Evolutionary conservation across 2,113 vertebrate genomes (phyloP).

Genomic region (Odocoileus hemionus): DNA sequence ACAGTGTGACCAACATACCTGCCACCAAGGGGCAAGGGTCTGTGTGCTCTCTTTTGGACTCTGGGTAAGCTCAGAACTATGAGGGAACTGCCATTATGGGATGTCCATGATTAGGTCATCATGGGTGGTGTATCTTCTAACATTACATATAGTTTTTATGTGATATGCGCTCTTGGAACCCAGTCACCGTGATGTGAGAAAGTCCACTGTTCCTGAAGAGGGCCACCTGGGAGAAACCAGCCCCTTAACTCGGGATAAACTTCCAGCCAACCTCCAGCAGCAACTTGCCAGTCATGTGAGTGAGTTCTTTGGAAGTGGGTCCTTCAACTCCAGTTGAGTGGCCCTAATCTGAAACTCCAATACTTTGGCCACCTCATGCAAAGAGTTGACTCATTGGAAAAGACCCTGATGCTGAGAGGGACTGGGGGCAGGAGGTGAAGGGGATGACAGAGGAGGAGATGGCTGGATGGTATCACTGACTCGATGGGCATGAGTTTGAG

Average conservation of each 20-base stretch:
- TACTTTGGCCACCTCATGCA: no score
- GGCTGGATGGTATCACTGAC: no score
- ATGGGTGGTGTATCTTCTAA: not conserved
- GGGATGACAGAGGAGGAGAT: no score
- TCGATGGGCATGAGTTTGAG: no score
- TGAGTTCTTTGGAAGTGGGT: not conserved
- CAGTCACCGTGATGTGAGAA: not conserved
- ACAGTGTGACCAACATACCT: not conserved
- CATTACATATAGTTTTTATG: not conserved
- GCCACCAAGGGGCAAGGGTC: not conserved
- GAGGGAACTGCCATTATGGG: fast-evolving
- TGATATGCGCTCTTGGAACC: not conserved
- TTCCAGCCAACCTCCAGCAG: no score
- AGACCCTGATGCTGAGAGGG: no score
- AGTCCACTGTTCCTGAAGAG: not conserved
- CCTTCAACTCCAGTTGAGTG: not conserved
- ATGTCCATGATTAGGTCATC: not conserved
- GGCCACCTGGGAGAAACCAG: no score
- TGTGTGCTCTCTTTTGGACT: not conserved
- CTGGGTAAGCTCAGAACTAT: not conserved
- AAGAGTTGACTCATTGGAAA: no score
- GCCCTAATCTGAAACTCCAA: no score
- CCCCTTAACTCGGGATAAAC: not conserved
- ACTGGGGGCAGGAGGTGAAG: no score
- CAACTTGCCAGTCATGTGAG: no score